These are phyloP conservation scores for Synanthedon formicaeformis DNA, from an alignment of 2,888 invertebrate genomes.

Conservation along the genomic window DNA sequence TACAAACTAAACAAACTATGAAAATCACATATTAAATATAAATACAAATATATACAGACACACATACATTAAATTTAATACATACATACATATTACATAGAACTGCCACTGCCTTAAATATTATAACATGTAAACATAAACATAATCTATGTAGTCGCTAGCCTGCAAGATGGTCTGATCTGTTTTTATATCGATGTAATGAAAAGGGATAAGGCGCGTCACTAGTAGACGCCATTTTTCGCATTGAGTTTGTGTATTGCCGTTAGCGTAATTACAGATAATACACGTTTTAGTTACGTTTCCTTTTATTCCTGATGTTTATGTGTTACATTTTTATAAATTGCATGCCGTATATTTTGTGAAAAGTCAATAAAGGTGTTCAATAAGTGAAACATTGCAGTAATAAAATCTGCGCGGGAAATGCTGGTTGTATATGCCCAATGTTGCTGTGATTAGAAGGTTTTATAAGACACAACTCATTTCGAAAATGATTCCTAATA, in stretches of 20 bases:
- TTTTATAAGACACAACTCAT: conserved; percentile 1
- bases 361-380: not conserved
- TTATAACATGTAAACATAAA: too few species aligned
- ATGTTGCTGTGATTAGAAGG: conserved; percentile 13
- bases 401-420: conserved; percentile 60
- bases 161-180: too few species aligned
- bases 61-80: too few species aligned
- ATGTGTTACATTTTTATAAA: not conserved
- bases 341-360: not conserved
- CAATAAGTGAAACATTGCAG: conserved; percentile 10
- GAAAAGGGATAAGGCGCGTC: conserved; percentile 16
- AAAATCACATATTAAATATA: too few species aligned
- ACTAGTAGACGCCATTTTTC: conserved; percentile 55
- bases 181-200: conserved; percentile 1
- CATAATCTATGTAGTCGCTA: too few species aligned
- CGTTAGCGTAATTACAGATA: conserved; percentile 2
- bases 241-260: conserved; percentile 14
- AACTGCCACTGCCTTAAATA: too few species aligned
- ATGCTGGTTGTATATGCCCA: conserved; percentile 42
- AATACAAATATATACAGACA: too few species aligned
- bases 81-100: too few species aligned
- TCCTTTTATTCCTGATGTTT: not conserved
- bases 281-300: not conserved
- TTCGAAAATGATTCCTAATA: conserved; percentile 44
- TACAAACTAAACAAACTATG: too few species aligned